A percentile compares a stretch with the other conserved stretches of the same genome.
Conservation (phyloP, 2,797 vertebrate species). For the Hafferia zeledoni region DNA sequence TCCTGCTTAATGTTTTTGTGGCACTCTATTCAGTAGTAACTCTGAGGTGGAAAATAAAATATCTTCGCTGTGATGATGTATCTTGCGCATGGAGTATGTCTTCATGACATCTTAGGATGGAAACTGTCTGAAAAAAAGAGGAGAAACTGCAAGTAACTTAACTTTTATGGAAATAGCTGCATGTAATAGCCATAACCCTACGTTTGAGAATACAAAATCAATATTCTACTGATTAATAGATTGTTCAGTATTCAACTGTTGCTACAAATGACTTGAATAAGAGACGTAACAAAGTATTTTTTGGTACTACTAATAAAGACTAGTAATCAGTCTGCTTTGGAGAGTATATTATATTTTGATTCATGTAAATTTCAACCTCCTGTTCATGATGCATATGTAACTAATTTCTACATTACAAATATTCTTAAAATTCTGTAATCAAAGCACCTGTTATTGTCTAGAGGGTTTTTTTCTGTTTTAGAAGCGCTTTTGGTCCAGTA, state of each 20-base stretch:
- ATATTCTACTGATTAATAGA: neutral
- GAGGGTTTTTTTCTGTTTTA: neutral
- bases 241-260: neutral
- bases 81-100: neutral
- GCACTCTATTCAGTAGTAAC: neutral
- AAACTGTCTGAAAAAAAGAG: neutral
- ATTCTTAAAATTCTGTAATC: neutral
- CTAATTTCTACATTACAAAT: neutral
- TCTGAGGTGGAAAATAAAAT: neutral
- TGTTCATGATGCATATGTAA: neutral
- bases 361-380: neutral
- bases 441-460: neutral
- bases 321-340: neutral
- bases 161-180: neutral
- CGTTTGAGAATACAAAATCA: neutral
- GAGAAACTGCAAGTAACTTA: neutral
- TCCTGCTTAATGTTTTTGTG: neutral
- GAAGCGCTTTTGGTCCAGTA: neutral
- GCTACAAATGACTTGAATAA: neutral
- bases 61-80: neutral
- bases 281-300: neutral
- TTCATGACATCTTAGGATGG: neutral
- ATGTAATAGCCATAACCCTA: neutral
- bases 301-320: neutral
- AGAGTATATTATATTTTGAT: neutral